Conservation (phyloP, 1,140 invertebrate genomes). For the Conus ventricosus region DNA sequence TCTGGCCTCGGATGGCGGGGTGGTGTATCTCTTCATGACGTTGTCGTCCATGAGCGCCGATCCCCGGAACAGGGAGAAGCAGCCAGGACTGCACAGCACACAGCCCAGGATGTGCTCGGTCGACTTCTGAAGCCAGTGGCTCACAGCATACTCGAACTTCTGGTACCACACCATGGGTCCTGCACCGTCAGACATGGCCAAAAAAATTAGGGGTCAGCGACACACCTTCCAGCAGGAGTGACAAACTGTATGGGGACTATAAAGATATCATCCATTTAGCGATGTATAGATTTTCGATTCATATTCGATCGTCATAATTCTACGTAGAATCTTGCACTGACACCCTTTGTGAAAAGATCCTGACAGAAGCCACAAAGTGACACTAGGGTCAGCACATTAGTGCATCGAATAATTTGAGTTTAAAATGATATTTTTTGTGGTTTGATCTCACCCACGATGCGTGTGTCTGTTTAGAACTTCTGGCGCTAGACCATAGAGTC, state of each 20-base stretch:
- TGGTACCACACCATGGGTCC: conserved; percentile 81
- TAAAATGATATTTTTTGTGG: too few relatives aligned
- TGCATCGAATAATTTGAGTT: too few relatives aligned
- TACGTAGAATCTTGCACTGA: too few relatives aligned
- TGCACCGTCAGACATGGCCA: conserved; percentile 32
- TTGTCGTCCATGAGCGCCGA: conserved; percentile 81
- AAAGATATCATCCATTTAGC: too few relatives aligned
- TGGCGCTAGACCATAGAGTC: too few relatives aligned
- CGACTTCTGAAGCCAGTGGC: conserved; percentile 82
- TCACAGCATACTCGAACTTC: conserved; percentile 82
- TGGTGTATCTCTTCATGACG: conserved; percentile 80
- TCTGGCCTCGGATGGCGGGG: conserved; percentile 76
- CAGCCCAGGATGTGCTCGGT: conserved; percentile 82
- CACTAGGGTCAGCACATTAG: too few relatives aligned
- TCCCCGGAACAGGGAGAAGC: conserved; percentile 80
- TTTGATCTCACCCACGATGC: too few relatives aligned
- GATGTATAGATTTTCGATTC: too few relatives aligned
- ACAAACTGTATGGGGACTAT: background rate
- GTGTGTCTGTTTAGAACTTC: too few relatives aligned
- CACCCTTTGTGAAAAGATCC: too few relatives aligned
- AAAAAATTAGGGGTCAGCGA: background rate
- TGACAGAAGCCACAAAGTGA: too few relatives aligned
- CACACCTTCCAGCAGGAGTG: background rate
- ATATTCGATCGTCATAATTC: too few relatives aligned
- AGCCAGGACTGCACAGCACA: conserved; percentile 81